Percentiles rank a stretch among this genome's conserved stretches.
Evolutionary conservation across 2,113 vertebrate species (phyloP).

Genomic region (Cercopithecus mona): DNA sequence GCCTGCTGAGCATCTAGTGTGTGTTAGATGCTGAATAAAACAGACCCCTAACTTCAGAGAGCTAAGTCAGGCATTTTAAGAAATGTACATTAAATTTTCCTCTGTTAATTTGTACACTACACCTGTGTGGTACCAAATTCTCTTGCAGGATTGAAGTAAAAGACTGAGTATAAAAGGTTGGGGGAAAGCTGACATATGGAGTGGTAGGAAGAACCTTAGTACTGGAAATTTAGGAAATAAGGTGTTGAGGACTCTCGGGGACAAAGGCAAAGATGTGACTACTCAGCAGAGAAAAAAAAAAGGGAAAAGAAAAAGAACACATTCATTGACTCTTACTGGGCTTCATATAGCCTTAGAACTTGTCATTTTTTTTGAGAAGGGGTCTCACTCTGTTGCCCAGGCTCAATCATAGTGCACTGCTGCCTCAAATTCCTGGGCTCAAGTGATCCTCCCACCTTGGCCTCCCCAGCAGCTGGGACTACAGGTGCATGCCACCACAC

Average conservation of each 20-base stretch:
- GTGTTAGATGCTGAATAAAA: slow-evolving; percentile 1
- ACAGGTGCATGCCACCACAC: too few species aligned
- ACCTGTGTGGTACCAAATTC: background rate
- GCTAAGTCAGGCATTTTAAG: background rate
- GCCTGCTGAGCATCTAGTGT: background rate
- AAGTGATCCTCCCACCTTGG: too few species aligned
- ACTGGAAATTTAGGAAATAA: background rate
- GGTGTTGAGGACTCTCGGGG: background rate
- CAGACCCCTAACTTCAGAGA: slow-evolving; percentile 8
- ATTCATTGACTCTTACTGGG: background rate
- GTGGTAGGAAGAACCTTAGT: background rate
- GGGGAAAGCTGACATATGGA: background rate
- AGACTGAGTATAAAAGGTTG: background rate
- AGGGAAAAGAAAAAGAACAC: background rate
- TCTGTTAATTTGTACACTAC: background rate
- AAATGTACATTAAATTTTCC: background rate
- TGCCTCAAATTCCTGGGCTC: too few species aligned
- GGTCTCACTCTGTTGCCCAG: too few species aligned
- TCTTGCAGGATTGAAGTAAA: background rate
- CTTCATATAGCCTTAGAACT: background rate
- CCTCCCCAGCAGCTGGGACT: too few species aligned
- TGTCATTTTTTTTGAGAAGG: too few species aligned
- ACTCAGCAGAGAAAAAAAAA: background rate
- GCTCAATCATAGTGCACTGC: too few species aligned
- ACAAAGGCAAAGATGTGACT: background rate